Base-by-base conservation (phyloP, 2,888 invertebrate genomes). In the Dolomedes plantarius region DNA sequence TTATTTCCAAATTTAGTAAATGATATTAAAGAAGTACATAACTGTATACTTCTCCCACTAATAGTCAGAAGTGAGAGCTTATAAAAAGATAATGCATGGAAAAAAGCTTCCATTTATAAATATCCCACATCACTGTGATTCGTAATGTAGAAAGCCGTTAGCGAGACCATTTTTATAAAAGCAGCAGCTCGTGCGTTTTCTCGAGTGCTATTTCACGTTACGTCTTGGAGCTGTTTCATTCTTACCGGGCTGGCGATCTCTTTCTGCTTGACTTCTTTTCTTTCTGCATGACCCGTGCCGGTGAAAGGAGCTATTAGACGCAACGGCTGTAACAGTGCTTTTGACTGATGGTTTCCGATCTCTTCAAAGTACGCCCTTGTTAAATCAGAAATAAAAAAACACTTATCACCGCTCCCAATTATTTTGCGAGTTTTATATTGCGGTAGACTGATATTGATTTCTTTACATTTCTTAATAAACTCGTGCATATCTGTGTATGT, bases 271-370 rank as follows among this genome's bases (percentile, higher is more conserved):
- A 46, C 46, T 46, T 46, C 6, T 46, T 16, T n/a, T 16, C 46
- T 13, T 46, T 46, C 46, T 46, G 46, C 46, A 46, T 46, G 46
- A 46, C 46, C 46, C 46, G 46, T 46, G 46, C 46, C 16, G 46
- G 2, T 46, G 46, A 46, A 46, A 46, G 16, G 46, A 46, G 16
- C 46, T 7, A 46, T 46, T 46, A 16, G 13, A 16, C 46, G 16
- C 46, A 13, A 46, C 46, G 16, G 5, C 46, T 46, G 46, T 46
- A 46, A 46, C 6, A 46, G 9, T 46, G 46, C 46, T 46, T 46
- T 46, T 46, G 46, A 46, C 9, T 46, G 46, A 46, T 46, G 16
- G 46, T 16, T 46, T 46, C 46, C 13, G 16, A 46, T 7, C 46
- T 46, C 13, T 46, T 2, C 46, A 46, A 46, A 46, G 16, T 46